Evolutionary conservation across 1,140 invertebrate genomes (phyloP).

Genomic region (Elymnias hypermnestra): DNA sequence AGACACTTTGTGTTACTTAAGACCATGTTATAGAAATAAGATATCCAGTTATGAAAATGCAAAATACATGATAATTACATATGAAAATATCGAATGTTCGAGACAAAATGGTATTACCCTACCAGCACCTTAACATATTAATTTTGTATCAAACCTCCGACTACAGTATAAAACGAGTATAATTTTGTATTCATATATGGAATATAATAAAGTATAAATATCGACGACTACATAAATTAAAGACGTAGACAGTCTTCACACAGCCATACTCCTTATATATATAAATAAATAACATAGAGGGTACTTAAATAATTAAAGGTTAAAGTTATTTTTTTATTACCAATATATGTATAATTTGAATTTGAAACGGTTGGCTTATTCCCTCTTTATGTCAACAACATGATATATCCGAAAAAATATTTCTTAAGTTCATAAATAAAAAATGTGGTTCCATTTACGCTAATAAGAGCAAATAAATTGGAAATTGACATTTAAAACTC

Average conservation of each 20-base stretch:
- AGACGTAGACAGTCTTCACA: slow-evolving; percentile 41
- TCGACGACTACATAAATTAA: slow-evolving; percentile 38
- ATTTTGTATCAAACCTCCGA: slow-evolving; percentile 32
- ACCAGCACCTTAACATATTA: slow-evolving; percentile 52
- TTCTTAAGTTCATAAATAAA: too few relatives aligned
- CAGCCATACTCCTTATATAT: slow-evolving; percentile 50
- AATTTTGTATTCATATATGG: slow-evolving; percentile 9
- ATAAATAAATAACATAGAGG: slow-evolving; percentile 46
- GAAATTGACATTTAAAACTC: too few relatives aligned
- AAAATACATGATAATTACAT: slow-evolving; percentile 20
- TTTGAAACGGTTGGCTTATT: too few relatives aligned
- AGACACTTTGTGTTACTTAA: slow-evolving; percentile 10
- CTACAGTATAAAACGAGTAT: slow-evolving; percentile 8
- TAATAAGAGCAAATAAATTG: too few relatives aligned
- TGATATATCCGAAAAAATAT: too few relatives aligned
- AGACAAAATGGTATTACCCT: slow-evolving; percentile 25
- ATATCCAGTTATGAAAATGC: slow-evolving; percentile 32
- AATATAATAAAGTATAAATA: slow-evolving; percentile 26
- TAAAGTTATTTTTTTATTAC: slow-evolving; percentile 38
- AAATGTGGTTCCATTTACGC: too few relatives aligned
- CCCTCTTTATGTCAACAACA: too few relatives aligned
- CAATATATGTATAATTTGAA: slow-evolving; percentile 33
- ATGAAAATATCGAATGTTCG: slow-evolving; percentile 16
- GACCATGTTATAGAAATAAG: slow-evolving; percentile 16
- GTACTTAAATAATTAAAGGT: slow-evolving; percentile 42